Evolutionary conservation across 2,113 vertebrate species (phyloP), one percentile per base, ranked within the genome.

Genomic region (Naja naja): DNA sequence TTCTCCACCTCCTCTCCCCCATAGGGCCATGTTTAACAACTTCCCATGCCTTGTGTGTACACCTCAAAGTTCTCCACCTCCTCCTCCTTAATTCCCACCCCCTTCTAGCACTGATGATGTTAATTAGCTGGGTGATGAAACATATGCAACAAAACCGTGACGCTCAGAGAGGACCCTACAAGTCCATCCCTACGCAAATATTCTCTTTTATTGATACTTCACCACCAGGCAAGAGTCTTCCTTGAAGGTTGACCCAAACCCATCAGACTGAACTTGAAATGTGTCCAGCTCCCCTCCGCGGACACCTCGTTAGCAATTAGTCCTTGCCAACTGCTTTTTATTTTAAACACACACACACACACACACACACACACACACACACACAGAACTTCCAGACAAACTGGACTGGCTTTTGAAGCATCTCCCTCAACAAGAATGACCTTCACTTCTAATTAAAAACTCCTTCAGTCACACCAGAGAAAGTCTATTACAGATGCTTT

Each of bases 401-500:
- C 74, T 0, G 0, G 1, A 9, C 34, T 0, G 0, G 54, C 87
- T 94, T 95, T 69, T 47, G 49, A 95, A 87, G 92, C 0, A 0
- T 12, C 49, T 56, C 90, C 90, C 85, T 91, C n/a, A 30, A 92
- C 91, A 85, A 94, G 85, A 92, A 55, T 22, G 94, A 90, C 88
- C 92, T 93, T 93, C 95, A 91, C 0, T 88, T 93, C 92, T 92
- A 53, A 87, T 69, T 92, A 91, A 89, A 91, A 90, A 12, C 88
- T 94, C 92, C 85, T 92, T 91, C 91, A 3, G 2, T 92, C 1
- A 1, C 92, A 86, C 92, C 88, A 53, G 34, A 81, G 87, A n/a
- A 93, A 91, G 93, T 88, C 92, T 86, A 55, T 56, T 45, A 93
- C 27, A 94, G 95, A 94, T 90, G 94, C 93, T 54, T 81, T 93